Conservation (phyloP, 2,113 vertebrate genomes). For the Aptenodytes patagonicus region DNA sequence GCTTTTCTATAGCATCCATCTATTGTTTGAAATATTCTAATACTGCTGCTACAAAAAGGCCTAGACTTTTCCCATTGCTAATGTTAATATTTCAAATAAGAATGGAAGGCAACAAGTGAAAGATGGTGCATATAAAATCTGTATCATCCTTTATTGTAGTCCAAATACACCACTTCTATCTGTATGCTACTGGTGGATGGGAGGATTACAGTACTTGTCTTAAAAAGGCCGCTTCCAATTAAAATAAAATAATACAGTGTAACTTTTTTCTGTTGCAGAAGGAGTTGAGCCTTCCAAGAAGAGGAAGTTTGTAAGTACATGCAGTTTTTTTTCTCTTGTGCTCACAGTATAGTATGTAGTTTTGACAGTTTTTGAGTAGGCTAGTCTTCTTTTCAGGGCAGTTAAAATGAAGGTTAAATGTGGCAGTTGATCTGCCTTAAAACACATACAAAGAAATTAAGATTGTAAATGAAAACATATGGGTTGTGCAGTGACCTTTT, state of each 20-base stretch:
- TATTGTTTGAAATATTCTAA: background rate
- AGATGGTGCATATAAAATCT: background rate
- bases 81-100: background rate
- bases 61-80: background rate
- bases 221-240: background rate
- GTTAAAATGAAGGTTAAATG: conserved; percentile 1
- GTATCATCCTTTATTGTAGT: background rate
- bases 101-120: background rate
- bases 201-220: background rate
- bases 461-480: background rate
- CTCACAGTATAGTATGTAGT: background rate
- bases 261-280: conserved; percentile 83
- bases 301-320: conserved; percentile 96
- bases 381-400: background rate
- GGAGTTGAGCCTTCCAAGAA: conserved; percentile 95
- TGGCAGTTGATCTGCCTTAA: background rate
- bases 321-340: background rate
- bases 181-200: background rate
- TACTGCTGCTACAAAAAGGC: background rate
- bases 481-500: background rate
- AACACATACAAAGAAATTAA: background rate
- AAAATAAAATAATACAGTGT: background rate
- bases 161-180: background rate
- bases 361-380: background rate
- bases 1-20: background rate